These are phyloP conservation scores for Ophioderma brevispina DNA, from an alignment of 35 echinoderm and acorn worm species.

Conservation along the genomic window DNA sequence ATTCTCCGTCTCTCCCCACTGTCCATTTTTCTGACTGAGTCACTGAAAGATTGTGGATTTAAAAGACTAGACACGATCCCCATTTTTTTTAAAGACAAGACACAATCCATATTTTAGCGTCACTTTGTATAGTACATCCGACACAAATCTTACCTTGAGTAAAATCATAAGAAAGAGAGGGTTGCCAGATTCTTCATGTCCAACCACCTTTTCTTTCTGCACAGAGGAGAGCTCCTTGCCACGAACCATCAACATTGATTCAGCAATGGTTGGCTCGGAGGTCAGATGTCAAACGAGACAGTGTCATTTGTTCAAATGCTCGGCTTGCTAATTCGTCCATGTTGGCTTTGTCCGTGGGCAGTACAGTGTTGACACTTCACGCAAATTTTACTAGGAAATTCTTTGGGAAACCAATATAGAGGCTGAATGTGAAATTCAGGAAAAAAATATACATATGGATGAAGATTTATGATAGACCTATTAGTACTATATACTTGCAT, in stretches of 20 bases:
- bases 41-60: too few relatives aligned
- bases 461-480: too few relatives aligned
- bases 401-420: constrained; percentile 66
- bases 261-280: constrained; percentile 37
- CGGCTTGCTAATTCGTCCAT: constrained; percentile 48
- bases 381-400: constrained; percentile 7
- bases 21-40: too few relatives aligned
- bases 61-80: too few relatives aligned
- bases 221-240: constrained; percentile 65
- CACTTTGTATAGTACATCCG: too few relatives aligned
- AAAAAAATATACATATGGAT: too few relatives aligned
- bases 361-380: constrained; percentile 39
- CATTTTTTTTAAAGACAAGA: too few relatives aligned
- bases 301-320: constrained; percentile 20
- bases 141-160: constrained; percentile 69
- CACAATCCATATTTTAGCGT: too few relatives aligned
- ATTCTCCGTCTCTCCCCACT: too few relatives aligned
- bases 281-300: constrained; percentile 30
- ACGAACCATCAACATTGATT: constrained; percentile 62
- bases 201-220: constrained; percentile 53
- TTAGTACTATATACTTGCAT: too few relatives aligned
- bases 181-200: constrained; percentile 49
- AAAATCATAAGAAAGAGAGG: constrained; percentile 73
- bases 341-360: constrained; percentile 27
- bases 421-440: constrained; percentile 15